Percentiles rank a stretch among this genome's conserved stretches.
phyloP scores from a whole-genome alignment of 2,888 invertebrate species.

The Campaea margaritaria region DNA sequence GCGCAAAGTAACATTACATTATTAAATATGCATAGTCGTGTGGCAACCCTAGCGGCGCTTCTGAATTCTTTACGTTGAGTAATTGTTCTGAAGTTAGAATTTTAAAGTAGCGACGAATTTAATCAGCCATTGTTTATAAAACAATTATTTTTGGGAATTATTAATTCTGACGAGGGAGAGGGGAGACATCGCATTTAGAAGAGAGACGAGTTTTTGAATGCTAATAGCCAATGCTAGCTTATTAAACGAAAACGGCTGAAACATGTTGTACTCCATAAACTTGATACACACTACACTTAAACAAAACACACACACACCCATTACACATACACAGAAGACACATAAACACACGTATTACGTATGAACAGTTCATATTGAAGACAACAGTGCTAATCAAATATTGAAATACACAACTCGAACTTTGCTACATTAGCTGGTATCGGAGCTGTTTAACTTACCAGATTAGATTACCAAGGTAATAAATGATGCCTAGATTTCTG shows the following conservation, averaged over 20 bases:
- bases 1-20: too few species aligned
- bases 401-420: not conserved
- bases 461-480: conserved; percentile 18
- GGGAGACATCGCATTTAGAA: too few species aligned
- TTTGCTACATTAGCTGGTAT: not conserved
- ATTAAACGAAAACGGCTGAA: too few species aligned
- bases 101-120: conserved; percentile 24
- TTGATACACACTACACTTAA: too few species aligned
- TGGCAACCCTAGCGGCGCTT: conserved; percentile 12
- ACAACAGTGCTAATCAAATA: not conserved
- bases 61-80: conserved; percentile 9
- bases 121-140: conserved; percentile 25
- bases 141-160: conserved; percentile 20
- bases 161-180: not conserved
- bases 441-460: conserved; percentile 1
- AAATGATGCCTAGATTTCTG: conserved; percentile 15
- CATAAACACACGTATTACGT: too few species aligned
- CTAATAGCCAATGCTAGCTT: too few species aligned
- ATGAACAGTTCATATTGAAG: not conserved
- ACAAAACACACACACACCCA: too few species aligned
- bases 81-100: conserved; percentile 19
- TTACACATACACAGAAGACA: too few species aligned
- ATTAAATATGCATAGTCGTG: not conserved
- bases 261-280: too few species aligned
- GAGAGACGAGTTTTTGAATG: too few species aligned